Conservation (phyloP, 2,113 vertebrate species). For the Zootoca vivipara region DNA sequence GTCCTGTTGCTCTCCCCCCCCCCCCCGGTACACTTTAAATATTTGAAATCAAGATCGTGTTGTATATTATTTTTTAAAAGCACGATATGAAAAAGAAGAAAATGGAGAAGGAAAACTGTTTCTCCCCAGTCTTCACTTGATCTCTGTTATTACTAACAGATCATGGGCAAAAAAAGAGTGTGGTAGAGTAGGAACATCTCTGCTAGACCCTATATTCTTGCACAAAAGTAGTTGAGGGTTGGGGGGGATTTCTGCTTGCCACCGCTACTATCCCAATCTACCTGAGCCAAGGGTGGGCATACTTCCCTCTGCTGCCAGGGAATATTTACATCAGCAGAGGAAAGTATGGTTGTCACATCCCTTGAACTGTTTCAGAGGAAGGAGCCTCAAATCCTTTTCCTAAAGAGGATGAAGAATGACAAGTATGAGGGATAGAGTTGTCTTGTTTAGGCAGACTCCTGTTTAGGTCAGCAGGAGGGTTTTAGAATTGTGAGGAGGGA, state of each 20-base stretch:
- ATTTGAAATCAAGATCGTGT: not conserved
- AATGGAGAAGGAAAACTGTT: not conserved
- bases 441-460: not conserved
- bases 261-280: not conserved
- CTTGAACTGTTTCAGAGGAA: too few relatives aligned
- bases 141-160: not conserved
- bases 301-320: too few relatives aligned
- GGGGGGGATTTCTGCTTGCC: too few relatives aligned
- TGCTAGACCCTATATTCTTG: not conserved
- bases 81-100: not conserved
- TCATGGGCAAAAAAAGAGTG: not conserved
- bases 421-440: too few relatives aligned
- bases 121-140: not conserved
- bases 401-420: too few relatives aligned
- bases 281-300: not conserved
- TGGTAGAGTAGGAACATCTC: not conserved
- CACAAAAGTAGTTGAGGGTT: not conserved
- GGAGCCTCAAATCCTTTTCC: too few relatives aligned
- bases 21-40: not conserved
- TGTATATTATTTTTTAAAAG: not conserved
- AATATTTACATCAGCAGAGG: too few relatives aligned
- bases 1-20: not conserved
- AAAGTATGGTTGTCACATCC: too few relatives aligned
- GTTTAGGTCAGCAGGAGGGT: not conserved
- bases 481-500: not conserved